These are phyloP conservation scores for Griposia aprilina DNA, from an alignment of 2,888 invertebrate genomes.

Conservation along the genomic window DNA sequence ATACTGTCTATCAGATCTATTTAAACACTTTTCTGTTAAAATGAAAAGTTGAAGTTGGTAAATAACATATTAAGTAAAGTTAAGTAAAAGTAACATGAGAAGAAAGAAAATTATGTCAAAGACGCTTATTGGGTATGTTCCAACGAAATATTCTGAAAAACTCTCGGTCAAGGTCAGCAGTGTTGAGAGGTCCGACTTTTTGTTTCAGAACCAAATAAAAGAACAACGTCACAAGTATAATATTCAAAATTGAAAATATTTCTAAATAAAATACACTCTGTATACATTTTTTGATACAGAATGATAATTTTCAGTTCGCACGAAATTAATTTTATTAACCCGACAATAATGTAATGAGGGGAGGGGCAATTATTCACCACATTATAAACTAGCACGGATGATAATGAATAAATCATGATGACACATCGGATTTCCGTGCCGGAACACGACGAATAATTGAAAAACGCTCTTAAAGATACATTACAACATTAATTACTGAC, in stretches of 20 bases:
- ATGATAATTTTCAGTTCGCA: background rate
- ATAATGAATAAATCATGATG: conserved; percentile 47
- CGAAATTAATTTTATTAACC: background rate
- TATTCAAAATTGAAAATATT: background rate
- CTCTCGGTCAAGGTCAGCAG: conserved; percentile 22
- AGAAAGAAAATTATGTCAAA: conserved; percentile 39
- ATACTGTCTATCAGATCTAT: background rate
- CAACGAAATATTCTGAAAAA: conserved; percentile 13
- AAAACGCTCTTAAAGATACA: conserved; percentile 43
- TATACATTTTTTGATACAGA: background rate
- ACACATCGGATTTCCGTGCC: conserved; percentile 56
- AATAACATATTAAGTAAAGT: background rate
- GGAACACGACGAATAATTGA: conserved; percentile 53
- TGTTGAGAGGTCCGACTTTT: conserved; percentile 18
- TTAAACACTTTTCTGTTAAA: background rate
- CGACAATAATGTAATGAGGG: conserved; percentile 25
- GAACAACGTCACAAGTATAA: conserved; percentile 6
- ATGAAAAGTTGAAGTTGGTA: background rate
- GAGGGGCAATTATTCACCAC: conserved; percentile 32
- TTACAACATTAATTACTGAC: conserved; percentile 27
- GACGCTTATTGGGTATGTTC: conserved; percentile 37
- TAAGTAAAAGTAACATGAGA: conserved; percentile 10
- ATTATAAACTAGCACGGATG: conserved; percentile 56
- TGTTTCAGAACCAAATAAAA: conserved; percentile 14
- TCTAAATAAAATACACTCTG: background rate